These are phyloP conservation scores for Dryococelus australis DNA, from an alignment of 2,888 invertebrate genomes.

Conservation along the genomic window DNA sequence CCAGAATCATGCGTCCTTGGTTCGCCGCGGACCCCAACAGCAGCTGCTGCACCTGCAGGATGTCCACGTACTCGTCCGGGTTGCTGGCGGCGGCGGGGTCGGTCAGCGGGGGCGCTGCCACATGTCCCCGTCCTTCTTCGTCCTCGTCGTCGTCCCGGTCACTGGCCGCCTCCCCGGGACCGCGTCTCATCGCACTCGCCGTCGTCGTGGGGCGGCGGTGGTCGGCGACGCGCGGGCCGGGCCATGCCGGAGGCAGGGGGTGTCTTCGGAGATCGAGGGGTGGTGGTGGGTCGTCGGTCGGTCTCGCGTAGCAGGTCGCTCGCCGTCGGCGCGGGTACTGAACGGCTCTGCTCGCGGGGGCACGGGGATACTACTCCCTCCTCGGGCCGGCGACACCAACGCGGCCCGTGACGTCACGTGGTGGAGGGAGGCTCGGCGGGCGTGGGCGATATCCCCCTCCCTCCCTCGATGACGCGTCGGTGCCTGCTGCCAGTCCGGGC, in stretches of 20 bases:
- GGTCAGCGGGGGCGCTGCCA: slow-evolving; percentile 52
- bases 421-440: background rate
- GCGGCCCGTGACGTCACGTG: background rate
- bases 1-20: slow-evolving; percentile 36
- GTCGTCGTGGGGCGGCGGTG: background rate
- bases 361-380: background rate
- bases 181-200: background rate
- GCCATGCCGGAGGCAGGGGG: background rate
- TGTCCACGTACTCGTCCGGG: slow-evolving; percentile 79
- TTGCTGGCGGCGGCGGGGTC: slow-evolving; percentile 51
- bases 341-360: background rate
- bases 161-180: slow-evolving; percentile 12
- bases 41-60: slow-evolving; percentile 80
- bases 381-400: background rate
- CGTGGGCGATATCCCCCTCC: background rate
- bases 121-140: slow-evolving; percentile 57
- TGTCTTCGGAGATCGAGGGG: background rate
- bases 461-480: background rate
- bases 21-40: slow-evolving; percentile 62
- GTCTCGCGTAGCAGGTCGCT: background rate
- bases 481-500: background rate
- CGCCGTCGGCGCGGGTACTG: slow-evolving; percentile 11
- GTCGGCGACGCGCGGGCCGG: background rate
- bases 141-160: slow-evolving; percentile 43
- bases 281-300: background rate